These are phyloP conservation scores for Pteruthius melanotis DNA, from an alignment of 2,113 vertebrate genomes.

Conservation along the genomic window DNA sequence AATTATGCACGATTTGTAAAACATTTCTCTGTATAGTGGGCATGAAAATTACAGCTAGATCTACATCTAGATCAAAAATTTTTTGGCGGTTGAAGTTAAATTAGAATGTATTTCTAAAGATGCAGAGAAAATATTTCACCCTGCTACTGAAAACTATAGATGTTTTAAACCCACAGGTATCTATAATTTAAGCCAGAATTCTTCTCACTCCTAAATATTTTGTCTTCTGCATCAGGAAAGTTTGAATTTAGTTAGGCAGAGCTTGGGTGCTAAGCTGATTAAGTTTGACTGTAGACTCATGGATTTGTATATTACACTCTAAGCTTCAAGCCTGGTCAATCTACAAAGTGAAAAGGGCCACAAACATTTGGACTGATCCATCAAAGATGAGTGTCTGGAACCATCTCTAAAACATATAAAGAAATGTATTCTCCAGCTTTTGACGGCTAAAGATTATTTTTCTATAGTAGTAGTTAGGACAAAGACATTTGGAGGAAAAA, in stretches of 20 bases:
- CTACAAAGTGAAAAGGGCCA: not conserved
- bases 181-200: not conserved
- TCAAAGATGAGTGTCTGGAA: not conserved
- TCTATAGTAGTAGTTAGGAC: not conserved
- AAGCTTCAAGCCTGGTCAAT: not conserved
- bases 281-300: not conserved
- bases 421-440: not conserved
- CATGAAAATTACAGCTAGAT: not conserved
- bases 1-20: not conserved
- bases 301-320: not conserved
- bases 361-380: not conserved
- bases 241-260: not conserved
- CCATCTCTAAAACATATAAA: not conserved
- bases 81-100: not conserved
- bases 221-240: not conserved
- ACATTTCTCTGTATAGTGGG: not conserved
- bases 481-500: not conserved
- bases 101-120: not conserved
- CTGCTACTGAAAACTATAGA: not conserved
- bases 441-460: not conserved
- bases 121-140: not conserved
- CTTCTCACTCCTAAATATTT: not conserved
- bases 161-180: not conserved
- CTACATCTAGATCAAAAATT: not conserved
- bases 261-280: not conserved